A percentile compares a stretch with the other conserved stretches of the same genome.
phyloP scores from a whole-genome alignment of 1,140 invertebrate genomes.

The Papilio glaucus region DNA sequence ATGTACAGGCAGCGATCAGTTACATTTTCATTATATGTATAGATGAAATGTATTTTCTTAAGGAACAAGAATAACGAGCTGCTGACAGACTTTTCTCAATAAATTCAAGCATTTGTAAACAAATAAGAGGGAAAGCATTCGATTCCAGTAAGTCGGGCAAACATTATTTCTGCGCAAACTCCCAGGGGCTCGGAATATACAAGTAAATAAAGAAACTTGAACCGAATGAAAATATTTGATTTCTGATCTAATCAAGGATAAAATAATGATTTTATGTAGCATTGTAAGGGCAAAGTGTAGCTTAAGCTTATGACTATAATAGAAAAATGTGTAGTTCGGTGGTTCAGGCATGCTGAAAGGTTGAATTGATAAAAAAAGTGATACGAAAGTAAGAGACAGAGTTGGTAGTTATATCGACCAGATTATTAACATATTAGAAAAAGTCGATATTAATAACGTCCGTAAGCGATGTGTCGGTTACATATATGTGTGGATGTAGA shows the following conservation, averaged over 20 bases:
- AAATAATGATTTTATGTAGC: background rate
- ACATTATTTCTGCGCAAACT: slow-evolving; percentile 1
- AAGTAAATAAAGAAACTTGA: slow-evolving; percentile 6
- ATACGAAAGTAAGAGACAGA: no score
- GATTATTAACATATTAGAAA: no score
- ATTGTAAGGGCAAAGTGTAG: background rate
- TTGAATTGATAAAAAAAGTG: no score
- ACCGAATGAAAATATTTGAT: slow-evolving; percentile 8
- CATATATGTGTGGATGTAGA: no score
- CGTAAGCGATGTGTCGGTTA: no score
- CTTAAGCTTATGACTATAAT: no score
- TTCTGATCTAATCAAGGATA: slow-evolving; percentile 11
- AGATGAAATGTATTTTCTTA: background rate
- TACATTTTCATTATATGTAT: no score
- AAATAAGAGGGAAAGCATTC: background rate
- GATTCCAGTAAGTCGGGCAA: background rate
- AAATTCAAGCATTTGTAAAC: background rate
- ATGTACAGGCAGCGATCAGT: no score
- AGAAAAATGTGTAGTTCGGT: no score
- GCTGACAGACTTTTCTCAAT: background rate
- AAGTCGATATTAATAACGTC: no score
- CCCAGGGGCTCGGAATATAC: background rate
- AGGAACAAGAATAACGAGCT: background rate
- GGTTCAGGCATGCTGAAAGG: no score
- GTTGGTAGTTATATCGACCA: no score